These are phyloP conservation scores for Frankliniella fusca DNA, from an alignment of 2,888 invertebrate species.

Conservation along the genomic window DNA sequence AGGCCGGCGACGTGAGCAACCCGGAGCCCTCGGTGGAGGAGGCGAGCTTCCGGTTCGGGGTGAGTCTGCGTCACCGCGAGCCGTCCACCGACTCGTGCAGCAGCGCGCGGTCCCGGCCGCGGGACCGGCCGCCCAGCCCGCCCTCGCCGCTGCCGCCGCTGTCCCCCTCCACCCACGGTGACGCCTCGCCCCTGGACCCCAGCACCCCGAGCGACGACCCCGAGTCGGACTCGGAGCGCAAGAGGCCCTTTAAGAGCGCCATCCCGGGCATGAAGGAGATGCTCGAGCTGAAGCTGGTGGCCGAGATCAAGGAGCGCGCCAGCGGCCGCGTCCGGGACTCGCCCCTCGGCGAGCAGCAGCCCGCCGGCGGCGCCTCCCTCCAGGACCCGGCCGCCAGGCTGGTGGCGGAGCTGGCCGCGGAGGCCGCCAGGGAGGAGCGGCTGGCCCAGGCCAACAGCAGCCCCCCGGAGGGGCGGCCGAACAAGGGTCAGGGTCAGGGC, in stretches of 20 bases:
- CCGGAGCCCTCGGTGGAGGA: slow-evolving; percentile 67
- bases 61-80: slow-evolving; percentile 64
- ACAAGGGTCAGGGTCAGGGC: slow-evolving; percentile 35
- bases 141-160: slow-evolving; percentile 34
- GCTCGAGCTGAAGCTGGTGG: slow-evolving; percentile 72
- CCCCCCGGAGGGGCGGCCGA: slow-evolving; percentile 28
- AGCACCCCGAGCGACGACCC: slow-evolving; percentile 35
- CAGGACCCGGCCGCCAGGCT: slow-evolving; percentile 3
- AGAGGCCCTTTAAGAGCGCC: slow-evolving; percentile 48
- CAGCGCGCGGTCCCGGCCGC: slow-evolving; percentile 49
- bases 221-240: slow-evolving; percentile 35
- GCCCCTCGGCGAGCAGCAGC: slow-evolving; percentile 44
- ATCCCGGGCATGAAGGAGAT: slow-evolving; percentile 68
- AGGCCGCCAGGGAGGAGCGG: slow-evolving; percentile 12
- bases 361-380: background rate
- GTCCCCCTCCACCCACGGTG: slow-evolving; percentile 49
- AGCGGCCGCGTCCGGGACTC: slow-evolving; percentile 59
- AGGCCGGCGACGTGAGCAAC: slow-evolving; percentile 33
- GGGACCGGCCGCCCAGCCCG: slow-evolving; percentile 41
- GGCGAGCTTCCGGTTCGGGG: slow-evolving; percentile 66
- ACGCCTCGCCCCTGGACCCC: slow-evolving; percentile 45
- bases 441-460: slow-evolving; percentile 28
- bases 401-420: slow-evolving; percentile 5
- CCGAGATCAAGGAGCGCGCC: slow-evolving; percentile 79
- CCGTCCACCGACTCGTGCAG: slow-evolving; percentile 57